Base-by-base conservation (phyloP, 2,113 vertebrate species). In the Falcunculus frontatus region DNA sequence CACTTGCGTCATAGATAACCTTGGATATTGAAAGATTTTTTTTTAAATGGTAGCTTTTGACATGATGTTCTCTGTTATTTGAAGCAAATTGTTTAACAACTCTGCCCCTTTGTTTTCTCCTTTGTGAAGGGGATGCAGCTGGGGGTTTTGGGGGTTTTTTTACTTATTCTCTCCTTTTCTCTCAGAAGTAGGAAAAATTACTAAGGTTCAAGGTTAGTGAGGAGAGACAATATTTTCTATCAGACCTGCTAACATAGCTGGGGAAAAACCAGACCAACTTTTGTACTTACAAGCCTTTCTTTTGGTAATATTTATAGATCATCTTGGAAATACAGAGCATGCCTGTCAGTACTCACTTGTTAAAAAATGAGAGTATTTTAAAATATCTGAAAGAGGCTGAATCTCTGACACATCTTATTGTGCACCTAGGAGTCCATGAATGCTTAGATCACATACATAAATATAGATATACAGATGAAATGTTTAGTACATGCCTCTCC, bases 391-490 rank as follows among this genome's bases (percentile, higher is more conserved):
- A 29, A 73, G 72, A 75, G 22, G 4, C 30, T 90, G 35, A 17
- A 37, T 86, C 37, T 60, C 65, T 90, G 42, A 70, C 0, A 1
- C 47, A 76, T 33, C 13, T 87, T 53, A 16, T 1, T 74, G 14
- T 46, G 76, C 32, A 49, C 13, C 9, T 64, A 42, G 23, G 47
- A 80, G 59, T 80, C 44, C 13, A 18, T 52, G 68, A 77, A 57
- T 53, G 27, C 42, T 33, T 35, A 33, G 32, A 39, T 77, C 41
- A 56, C 18, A 14, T 69, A 53, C 11, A n/a, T 60, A 16, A 2
- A 13, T 5, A 13, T 0, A 47, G 13, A 57, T 30, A 25, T 0
- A n/a, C 3, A 39, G 0, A 4, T 1, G 2, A 72, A 83, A 39
- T 64, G n/a, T 44, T 72, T 59, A 46, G 14, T 11, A 3, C 5